Base-by-base conservation (phyloP, 2,797 vertebrate species). In the Sebastolobus alascanus region DNA sequence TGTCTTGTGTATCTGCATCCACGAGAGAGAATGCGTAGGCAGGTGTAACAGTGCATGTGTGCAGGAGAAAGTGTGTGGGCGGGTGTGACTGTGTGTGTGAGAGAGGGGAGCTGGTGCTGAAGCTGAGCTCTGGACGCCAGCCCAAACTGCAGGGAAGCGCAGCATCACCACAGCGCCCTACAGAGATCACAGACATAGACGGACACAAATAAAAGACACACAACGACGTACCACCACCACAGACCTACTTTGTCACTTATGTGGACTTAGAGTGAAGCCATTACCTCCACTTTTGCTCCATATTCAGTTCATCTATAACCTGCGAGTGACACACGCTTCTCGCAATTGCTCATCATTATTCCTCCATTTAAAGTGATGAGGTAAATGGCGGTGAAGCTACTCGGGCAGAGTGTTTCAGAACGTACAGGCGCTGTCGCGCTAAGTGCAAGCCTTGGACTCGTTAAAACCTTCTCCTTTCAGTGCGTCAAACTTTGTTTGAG, bases 91-190 rank as follows among this genome's bases (percentile, higher is more conserved):
- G 25, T 58, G 80, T 46, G 81, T 75, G 83, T 68, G 85, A 5
- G 75, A 55, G 79, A 40, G 75, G 37, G 38, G 83, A 82, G 75
- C 79, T 69, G 79, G 85, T 85, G 90, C 82, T 84, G 84, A 90
- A 83, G 87, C 92, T 84, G 83, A 82, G 85, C 67, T 88, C 84
- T 91, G 90, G 91, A 89, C 72, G 5, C 14, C 77, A 29, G 90
- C 93, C 91, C 90, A 88, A 88, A 88, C 87, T 86, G 87, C 79
- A 52, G 86, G 87, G 80, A 80, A 75, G 80, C 84, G 0, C 83
- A 78, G 80, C 83, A 46, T 77, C 87, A 11, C 70, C 70, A 76
- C 40, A 0, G 37, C 40, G 1, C 74, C 88, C 75, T 27, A n/a
- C 82, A 25, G 77, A 86, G 84, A 84, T 87, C 85, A 79, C 64